Conservation (phyloP, 2,113 vertebrate species). For the Oriolus oriolus region DNA sequence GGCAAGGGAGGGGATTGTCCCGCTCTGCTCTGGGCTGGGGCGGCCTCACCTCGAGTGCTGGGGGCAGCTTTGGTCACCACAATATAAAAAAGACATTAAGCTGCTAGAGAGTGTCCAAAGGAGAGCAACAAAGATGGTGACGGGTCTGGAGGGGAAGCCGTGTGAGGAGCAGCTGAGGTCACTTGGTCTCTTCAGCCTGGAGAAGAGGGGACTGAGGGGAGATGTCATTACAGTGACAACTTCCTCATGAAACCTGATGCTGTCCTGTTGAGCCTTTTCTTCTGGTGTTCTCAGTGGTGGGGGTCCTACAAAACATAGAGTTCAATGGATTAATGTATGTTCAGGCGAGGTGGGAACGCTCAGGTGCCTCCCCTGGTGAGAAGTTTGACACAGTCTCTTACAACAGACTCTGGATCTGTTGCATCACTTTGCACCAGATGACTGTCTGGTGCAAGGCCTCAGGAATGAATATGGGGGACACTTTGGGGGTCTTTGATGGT, state of each 20-base stretch:
- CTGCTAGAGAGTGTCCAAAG: accelerated
- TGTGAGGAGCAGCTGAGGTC: not conserved
- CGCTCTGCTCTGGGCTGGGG: not conserved
- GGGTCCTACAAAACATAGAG: no score
- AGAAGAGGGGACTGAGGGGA: not conserved
- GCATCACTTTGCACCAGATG: not conserved
- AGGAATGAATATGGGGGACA: no score
- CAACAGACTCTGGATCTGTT: no score
- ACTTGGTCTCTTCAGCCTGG: not conserved
- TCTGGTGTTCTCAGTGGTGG: not conserved
- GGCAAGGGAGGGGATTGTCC: not conserved
- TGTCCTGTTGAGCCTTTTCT: not conserved
- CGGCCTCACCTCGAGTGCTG: accelerated
- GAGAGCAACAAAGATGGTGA: accelerated
- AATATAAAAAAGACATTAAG: accelerated
- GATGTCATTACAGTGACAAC: not conserved
- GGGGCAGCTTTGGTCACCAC: not conserved
- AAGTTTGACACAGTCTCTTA: no score
- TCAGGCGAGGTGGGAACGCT: not conserved
- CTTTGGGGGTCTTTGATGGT: not conserved
- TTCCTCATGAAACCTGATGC: not conserved
- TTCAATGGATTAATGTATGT: not conserved
- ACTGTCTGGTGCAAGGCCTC: not conserved
- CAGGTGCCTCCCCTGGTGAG: not conserved
- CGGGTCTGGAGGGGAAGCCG: accelerated